These are phyloP conservation scores for Nothura maculosa DNA, from an alignment of 2,797 vertebrate genomes.

Conservation along the genomic window DNA sequence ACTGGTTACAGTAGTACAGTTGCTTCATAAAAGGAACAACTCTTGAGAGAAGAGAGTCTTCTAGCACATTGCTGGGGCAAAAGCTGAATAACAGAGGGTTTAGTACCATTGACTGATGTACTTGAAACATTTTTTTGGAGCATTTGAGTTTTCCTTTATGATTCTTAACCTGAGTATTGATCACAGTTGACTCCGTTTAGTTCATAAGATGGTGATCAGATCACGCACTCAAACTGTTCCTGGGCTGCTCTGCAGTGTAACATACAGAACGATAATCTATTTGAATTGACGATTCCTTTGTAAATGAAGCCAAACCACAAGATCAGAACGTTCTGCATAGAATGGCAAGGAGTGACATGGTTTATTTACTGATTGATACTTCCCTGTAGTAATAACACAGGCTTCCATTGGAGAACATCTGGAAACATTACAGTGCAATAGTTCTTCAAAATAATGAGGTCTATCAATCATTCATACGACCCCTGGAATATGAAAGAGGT, in stretches of 20 bases:
- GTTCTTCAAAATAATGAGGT: constrained; percentile 66
- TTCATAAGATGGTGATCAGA: neutral
- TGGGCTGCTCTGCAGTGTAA: neutral
- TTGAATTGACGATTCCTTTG: constrained; percentile 42
- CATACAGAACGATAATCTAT: neutral
- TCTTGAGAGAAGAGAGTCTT: neutral
- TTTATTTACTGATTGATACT: constrained; percentile 67
- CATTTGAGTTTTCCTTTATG: neutral
- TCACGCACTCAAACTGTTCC: neutral
- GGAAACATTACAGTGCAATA: constrained; percentile 50
- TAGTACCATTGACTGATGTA: neutral
- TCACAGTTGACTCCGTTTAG: neutral
- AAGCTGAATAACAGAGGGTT: neutral
- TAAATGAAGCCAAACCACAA: constrained; percentile 55
- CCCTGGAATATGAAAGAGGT: constrained; percentile 54
- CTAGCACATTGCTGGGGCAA: neutral
- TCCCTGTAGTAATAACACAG: constrained; percentile 23
- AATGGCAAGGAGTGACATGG: constrained; percentile 35
- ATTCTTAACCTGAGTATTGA: neutral
- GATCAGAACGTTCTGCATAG: constrained; percentile 44
- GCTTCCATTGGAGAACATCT: constrained; percentile 65
- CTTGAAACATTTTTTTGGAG: neutral
- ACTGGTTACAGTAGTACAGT: neutral
- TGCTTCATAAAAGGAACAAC: neutral
- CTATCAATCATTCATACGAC: constrained; percentile 57